phyloP scores from a whole-genome alignment of 1,140 invertebrate species.

The Calephelis nemesis region DNA sequence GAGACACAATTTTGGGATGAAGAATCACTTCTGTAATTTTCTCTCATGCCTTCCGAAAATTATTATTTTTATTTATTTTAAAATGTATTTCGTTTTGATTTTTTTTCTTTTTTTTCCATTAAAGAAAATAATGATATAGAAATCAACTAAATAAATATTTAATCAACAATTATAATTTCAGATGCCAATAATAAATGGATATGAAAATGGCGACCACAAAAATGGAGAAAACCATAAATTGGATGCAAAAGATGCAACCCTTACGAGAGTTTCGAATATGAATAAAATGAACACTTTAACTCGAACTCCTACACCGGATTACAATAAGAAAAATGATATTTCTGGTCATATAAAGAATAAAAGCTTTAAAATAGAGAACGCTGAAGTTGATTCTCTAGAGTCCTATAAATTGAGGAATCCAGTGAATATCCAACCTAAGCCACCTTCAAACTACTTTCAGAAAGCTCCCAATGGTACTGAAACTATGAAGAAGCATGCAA shows the following conservation, averaged over 20 bases:
- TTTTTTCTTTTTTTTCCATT: no score
- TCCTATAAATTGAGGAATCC: conserved; percentile 85
- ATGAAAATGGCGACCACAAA: conserved; percentile 47
- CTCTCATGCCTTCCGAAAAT: no score
- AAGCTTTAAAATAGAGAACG: conserved; percentile 70
- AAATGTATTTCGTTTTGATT: no score
- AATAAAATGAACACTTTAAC: conserved; percentile 56
- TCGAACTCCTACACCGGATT: conserved; percentile 83
- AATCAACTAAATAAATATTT: background rate
- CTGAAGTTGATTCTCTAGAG: conserved; percentile 85
- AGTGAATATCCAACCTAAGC: conserved; percentile 80
- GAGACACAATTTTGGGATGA: no score
- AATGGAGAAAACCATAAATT: conserved; percentile 19
- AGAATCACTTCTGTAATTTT: no score
- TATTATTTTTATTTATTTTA: no score
- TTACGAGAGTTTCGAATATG: conserved; percentile 46
- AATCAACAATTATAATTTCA: conserved; percentile 36
- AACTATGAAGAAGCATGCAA: conserved; percentile 74
- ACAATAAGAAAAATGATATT: conserved; percentile 71
- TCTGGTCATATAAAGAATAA: conserved; percentile 71
- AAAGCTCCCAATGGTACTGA: conserved; percentile 70
- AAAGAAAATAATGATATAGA: no score
- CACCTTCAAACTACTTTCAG: conserved; percentile 84
- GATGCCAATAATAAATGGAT: conserved; percentile 64
- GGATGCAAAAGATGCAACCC: conserved; percentile 38